Evolutionary conservation across 1,140 invertebrate genomes (phyloP).

Genomic region (Ceratina japonica): DNA sequence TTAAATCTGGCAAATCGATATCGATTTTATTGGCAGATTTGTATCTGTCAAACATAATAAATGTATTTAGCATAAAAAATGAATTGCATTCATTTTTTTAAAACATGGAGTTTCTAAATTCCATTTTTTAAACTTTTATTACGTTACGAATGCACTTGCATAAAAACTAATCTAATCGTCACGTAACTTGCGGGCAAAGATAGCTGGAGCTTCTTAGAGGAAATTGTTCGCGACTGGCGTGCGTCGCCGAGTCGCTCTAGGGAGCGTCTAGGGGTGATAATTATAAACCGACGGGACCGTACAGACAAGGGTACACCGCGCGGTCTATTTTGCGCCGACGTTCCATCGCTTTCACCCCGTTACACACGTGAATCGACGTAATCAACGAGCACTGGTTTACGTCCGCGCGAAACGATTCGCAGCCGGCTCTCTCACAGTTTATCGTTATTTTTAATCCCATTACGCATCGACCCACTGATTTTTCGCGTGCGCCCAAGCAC

Average conservation of each 20-base stretch:
- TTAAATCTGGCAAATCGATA: too few species aligned
- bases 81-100: too few species aligned
- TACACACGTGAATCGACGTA: conserved; percentile 24
- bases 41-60: too few species aligned
- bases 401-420: conserved; percentile 17
- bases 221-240: background rate
- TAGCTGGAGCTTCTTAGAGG: too few species aligned
- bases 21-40: too few species aligned
- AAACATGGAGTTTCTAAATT: too few species aligned
- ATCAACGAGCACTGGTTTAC: conserved; percentile 16
- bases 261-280: conserved; percentile 48
- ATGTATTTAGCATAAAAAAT: too few species aligned
- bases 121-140: too few species aligned
- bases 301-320: conserved; percentile 43
- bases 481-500: background rate
- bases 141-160: background rate
- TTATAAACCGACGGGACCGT: conserved; percentile 53
- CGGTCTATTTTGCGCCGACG: conserved; percentile 48
- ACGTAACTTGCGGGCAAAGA: too few species aligned
- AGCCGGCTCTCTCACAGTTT: conserved; percentile 3
- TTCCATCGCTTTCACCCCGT: conserved; percentile 32
- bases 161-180: too few species aligned
- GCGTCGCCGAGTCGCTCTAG: conserved; percentile 26
- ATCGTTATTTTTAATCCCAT: conserved; percentile 22
- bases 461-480: background rate